phyloP scores from a whole-genome alignment of 2,113 vertebrate genomes.

The Connochaetes taurinus region DNA sequence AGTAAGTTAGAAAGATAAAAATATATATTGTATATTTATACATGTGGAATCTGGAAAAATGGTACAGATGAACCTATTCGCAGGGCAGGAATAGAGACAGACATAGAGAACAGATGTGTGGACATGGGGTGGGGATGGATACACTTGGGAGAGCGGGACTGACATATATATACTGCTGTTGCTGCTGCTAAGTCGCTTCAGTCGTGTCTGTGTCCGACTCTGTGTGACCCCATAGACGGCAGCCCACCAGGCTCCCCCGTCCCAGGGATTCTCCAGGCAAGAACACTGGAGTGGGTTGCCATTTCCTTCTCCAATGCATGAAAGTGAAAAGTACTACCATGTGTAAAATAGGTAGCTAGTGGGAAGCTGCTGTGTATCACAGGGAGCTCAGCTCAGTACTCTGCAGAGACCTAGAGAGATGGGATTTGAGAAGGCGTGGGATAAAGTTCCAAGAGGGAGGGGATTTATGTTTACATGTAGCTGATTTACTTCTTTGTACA shows the following conservation, averaged over 20 bases:
- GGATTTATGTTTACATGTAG: background rate
- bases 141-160: background rate
- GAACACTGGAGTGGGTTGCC: no score
- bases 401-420: background rate
- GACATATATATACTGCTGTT: background rate
- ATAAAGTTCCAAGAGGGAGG: background rate
- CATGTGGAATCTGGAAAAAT: background rate
- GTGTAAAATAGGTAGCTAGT: background rate
- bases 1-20: background rate
- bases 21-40: background rate
- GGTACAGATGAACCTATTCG: background rate
- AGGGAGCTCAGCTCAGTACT: background rate
- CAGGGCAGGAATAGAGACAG: background rate
- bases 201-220: no score
- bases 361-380: background rate
- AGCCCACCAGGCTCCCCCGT: no score
- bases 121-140: background rate
- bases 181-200: no score
- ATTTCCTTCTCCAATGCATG: no score
- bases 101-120: background rate
- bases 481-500: background rate
- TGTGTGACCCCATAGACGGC: fast-evolving
- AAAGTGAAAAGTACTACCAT: no score
- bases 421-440: background rate
- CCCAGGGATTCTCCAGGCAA: no score